A percentile compares a stretch with the other conserved stretches of the same genome.
Evolutionary conservation across 2,113 vertebrate species (phyloP).

Genomic region (Meriones unguiculatus): DNA sequence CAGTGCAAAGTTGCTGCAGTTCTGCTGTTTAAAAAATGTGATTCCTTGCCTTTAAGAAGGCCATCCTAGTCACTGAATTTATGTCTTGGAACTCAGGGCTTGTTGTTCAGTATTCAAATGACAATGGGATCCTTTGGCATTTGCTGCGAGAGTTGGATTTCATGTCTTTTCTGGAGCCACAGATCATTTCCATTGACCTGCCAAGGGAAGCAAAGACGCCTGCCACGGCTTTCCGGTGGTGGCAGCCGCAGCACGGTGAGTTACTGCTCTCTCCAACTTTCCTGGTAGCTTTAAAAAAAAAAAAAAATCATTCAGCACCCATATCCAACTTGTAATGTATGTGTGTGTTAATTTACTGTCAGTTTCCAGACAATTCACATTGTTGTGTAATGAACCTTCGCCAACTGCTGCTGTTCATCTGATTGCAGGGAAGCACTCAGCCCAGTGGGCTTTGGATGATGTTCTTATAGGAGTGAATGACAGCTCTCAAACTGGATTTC

Average conservation of each 20-base stretch:
- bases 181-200: conserved; percentile 96
- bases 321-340: background rate
- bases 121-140: conserved; percentile 96
- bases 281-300: background rate
- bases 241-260: conserved; percentile 97
- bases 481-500: conserved; percentile 96
- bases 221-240: conserved; percentile 97
- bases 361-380: conserved; percentile 55
- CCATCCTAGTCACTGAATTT: conserved; percentile 63
- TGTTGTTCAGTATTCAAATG: conserved; percentile 96
- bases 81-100: conserved; percentile 89
- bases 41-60: conserved; percentile 49
- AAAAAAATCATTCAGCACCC: background rate
- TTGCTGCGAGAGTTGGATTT: conserved; percentile 96
- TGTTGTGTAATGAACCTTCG: conserved; percentile 39
- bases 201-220: conserved; percentile 94
- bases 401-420: conserved; percentile 65
- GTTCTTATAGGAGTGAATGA: conserved; percentile 98
- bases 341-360: conserved; percentile 58
- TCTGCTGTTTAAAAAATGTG: conserved; percentile 53
- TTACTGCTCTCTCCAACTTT: background rate
- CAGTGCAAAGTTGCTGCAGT: conserved; percentile 38
- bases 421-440: conserved; percentile 95
- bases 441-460: conserved; percentile 98
- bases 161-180: conserved; percentile 95